Evolutionary conservation across 1,140 invertebrate genomes (phyloP), one percentile per base, ranked within the genome.

Genomic region (Zaprionus davidi): DNA sequence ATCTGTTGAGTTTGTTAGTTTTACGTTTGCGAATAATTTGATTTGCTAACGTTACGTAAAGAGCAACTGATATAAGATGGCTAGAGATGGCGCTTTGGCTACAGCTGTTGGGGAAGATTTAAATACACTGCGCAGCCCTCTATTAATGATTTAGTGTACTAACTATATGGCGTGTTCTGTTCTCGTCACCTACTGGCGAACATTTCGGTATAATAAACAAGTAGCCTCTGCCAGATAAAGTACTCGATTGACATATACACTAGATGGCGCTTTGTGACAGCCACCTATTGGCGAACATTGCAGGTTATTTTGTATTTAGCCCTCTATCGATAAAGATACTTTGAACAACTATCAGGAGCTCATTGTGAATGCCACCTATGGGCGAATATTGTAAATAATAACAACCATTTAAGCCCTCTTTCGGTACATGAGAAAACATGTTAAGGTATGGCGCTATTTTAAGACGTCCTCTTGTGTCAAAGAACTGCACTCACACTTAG

Each of bases 1-100:
- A 81, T 70, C 78, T 81, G 79, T 70, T 80, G 26, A 53, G 36
- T 38, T 57, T 34, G 3, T 12, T 15, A 63, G 31, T 9, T 26
- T 17, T 17, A 44, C 0, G 5, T 57, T 57, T 31, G 38, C 1
- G 12, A 56, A 36, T 13, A 22, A 74, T 65, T 69, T 20, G 3
- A 20, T 31, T 63, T 3, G 28, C n/a, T 44, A 13, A 24, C 46
- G 49, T 53, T 36, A 64, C 31, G 31, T 36, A 38, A 12, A 13
- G 7, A 11, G n/a, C 3, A 12, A 34, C 12, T 55, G 9, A 51
- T 12, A 36, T 24, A 24, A n/a, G 1, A 13, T 9, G 15, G 6
- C 22, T 9, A 3, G 22, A 56, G 31, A 49, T 41, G 49, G 17
- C 46, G 56, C 46, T 53, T 15, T 31, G 7, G 28, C 2, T 31